These are phyloP conservation scores for Sciurus niger DNA, from an alignment of 2,113 vertebrate species.

Conservation along the genomic window DNA sequence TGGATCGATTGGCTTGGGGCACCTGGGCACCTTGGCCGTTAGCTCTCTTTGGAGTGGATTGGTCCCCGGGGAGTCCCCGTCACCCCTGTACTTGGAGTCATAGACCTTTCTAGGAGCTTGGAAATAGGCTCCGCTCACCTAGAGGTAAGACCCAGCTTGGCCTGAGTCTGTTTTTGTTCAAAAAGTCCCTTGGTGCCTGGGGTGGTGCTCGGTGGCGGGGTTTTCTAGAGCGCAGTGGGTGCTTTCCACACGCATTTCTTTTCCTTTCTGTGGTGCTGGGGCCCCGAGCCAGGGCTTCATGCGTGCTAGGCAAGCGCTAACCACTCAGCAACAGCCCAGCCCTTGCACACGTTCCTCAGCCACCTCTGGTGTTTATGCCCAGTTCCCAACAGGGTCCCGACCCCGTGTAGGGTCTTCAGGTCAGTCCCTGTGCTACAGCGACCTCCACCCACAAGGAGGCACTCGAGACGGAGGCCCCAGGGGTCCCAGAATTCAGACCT, in stretches of 20 bases:
- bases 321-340: neutral
- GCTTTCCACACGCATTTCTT: too few relatives aligned
- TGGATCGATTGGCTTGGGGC: neutral
- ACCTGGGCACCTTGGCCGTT: neutral
- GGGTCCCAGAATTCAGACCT: neutral
- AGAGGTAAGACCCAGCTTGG: neutral
- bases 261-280: neutral
- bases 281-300: neutral
- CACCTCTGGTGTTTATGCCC: too few relatives aligned
- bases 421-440: neutral
- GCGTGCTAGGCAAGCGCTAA: neutral
- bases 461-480: neutral
- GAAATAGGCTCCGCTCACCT: neutral
- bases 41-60: neutral
- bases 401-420: rapidly evolving
- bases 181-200: neutral
- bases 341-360: too few relatives aligned
- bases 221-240: neutral
- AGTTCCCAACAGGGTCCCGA: neutral
- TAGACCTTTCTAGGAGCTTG: neutral
- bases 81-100: neutral
- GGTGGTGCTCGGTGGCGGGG: neutral
- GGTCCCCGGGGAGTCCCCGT: neutral
- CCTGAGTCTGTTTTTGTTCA: neutral
- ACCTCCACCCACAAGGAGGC: neutral